phyloP scores from a whole-genome alignment of 2,888 invertebrate genomes.

The Quadriops clusia region DNA sequence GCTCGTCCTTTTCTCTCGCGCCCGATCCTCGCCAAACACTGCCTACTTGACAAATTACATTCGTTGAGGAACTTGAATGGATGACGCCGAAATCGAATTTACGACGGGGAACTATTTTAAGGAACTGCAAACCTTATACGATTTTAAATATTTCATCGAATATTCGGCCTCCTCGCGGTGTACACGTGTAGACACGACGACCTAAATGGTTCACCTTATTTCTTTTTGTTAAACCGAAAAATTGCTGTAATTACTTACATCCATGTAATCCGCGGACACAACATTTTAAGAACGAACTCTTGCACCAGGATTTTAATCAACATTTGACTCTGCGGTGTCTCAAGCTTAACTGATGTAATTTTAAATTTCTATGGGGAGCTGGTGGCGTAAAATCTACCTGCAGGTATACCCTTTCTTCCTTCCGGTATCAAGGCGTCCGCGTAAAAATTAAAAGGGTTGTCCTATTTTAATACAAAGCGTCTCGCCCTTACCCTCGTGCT shows the following conservation, averaged over 20 bases:
- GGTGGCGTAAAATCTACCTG: conserved; percentile 34
- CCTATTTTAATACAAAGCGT: conserved; percentile 29
- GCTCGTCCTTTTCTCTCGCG: conserved; percentile 27
- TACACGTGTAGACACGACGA: no score
- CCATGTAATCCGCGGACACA: no score
- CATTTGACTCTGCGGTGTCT: conserved; percentile 27
- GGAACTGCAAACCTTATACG: no score
- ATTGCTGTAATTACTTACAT: no score
- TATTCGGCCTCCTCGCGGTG: no score
- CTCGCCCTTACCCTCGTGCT: conserved; percentile 14
- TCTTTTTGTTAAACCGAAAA: no score
- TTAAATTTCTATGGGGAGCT: conserved; percentile 25
- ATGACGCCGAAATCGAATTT: conserved; percentile 16
- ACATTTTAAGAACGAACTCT: no score
- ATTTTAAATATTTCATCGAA: no score
- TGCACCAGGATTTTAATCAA: no score
- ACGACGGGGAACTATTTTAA: no score
- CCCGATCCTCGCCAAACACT: conserved; percentile 22
- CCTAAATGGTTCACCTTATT: no score
- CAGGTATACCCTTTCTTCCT: conserved; percentile 33
- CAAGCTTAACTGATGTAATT: conserved; percentile 32
- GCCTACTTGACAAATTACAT: conserved; percentile 29
- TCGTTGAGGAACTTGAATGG: conserved; percentile 23
- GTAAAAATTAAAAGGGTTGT: conserved; percentile 31
- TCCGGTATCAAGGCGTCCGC: conserved; percentile 29